phyloP scores from a whole-genome alignment of 2,797 vertebrate genomes.

The Xerus rutilus region DNA sequence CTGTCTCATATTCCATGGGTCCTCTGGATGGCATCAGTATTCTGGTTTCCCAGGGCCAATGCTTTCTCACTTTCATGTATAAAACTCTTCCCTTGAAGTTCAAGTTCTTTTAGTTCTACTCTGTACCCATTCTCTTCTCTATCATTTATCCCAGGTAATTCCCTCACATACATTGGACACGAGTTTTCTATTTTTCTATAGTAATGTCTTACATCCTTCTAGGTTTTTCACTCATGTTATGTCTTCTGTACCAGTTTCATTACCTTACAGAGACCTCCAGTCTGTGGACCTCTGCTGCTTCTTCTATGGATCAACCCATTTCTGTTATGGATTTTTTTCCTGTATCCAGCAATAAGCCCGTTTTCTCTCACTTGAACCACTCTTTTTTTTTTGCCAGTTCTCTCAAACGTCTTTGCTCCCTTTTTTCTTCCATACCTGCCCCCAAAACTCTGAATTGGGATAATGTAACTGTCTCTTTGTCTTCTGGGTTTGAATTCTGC shows the following conservation, averaged over 20 bases:
- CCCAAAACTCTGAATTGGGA: neutral
- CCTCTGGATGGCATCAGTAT: neutral
- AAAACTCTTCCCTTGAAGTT: neutral
- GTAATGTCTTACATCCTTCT: neutral
- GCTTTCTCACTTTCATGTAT: neutral
- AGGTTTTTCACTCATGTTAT: neutral
- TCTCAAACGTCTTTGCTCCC: neutral
- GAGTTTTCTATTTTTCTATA: constrained; percentile 37
- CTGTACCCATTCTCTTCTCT: neutral
- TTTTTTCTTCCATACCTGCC: neutral
- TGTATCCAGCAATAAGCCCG: neutral
- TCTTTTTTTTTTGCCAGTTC: neutral
- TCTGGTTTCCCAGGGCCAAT: neutral
- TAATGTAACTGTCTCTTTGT: constrained; percentile 5
- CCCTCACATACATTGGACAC: neutral
- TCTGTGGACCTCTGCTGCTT: neutral
- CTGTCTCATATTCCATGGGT: neutral
- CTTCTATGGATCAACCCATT: neutral
- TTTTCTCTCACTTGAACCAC: constrained; percentile 12
- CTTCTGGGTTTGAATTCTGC: constrained; percentile 40
- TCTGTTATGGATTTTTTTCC: neutral
- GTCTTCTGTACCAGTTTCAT: constrained; percentile 6
- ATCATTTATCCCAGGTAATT: neutral
- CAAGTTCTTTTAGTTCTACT: neutral
- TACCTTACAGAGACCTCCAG: neutral